Base-by-base conservation (phyloP, 2,113 vertebrate genomes). In the Ondatra zibethicus region DNA sequence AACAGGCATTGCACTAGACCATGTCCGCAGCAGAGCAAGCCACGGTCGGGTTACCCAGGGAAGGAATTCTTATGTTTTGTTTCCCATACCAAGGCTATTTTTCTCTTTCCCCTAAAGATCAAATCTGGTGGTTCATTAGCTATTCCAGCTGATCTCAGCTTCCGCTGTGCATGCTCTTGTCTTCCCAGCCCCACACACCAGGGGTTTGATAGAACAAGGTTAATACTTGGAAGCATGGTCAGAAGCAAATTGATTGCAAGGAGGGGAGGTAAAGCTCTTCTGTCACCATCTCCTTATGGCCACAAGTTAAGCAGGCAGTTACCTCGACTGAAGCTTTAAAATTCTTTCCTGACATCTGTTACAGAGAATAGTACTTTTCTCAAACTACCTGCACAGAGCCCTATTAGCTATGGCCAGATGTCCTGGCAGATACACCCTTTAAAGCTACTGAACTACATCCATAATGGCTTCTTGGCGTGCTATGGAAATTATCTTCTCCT, bases 151-250 rank as follows among this genome's bases (percentile, higher is more conserved):
- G 96, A 98, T 96, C 91, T 96, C 94, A 95, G 94, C 88, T 86
- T 97, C 92, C 6, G 0, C 93, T 90, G 84, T 90, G 80, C 78
- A 66, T n/a, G 42, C 72, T 92, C 94, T 94, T 88, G 85, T 97
- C 96, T 97, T 92, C 68, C 80, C 80, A 97, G 73, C 47, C 73
- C 55, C 63, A 91, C 88, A 92, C 93, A 91, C 96, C 95, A 92
- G 96, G 93, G 96, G 89, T 87, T 97, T 97, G 92, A 93, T 96
- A 92, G 95, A 97, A 97, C 95, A 97, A 97, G 94, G 95, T 95
- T 96, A 96, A 93, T 96, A 91, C 82, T 95, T 13, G 2, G 94
- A 97, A 97, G 92, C 96, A 93, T 13, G 2, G 95, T 97, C 86
- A 96, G 94, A 58, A 97, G n/a, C 92, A 96, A 96, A 97, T 55